These are phyloP conservation scores for Poecilia latipinna DNA, from an alignment of 2,113 vertebrate species.

Conservation along the genomic window DNA sequence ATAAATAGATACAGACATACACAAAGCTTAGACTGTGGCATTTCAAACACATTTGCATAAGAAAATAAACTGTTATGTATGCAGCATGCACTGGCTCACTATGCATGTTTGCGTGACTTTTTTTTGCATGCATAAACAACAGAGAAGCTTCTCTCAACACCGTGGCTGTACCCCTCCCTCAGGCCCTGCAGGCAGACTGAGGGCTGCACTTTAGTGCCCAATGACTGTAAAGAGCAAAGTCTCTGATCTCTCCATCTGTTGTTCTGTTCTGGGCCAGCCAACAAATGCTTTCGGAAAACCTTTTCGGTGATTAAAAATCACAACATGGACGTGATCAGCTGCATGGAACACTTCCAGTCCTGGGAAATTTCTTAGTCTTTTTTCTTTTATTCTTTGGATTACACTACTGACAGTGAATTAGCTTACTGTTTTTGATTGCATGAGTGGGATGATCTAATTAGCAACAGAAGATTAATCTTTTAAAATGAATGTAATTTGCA, in stretches of 20 bases:
- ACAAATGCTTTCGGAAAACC: conserved; percentile 38
- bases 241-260: conserved; percentile 64
- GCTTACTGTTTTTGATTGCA: conserved; percentile 20
- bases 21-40: conserved; percentile 4
- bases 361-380: conserved; percentile 8
- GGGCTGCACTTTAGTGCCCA: conserved; percentile 48
- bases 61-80: conserved; percentile 25
- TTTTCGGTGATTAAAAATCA: conserved; percentile 63
- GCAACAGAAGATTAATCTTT: conserved; percentile 52
- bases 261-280: conserved; percentile 46
- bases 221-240: conserved; percentile 44
- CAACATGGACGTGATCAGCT: conserved; percentile 53
- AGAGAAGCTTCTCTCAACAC: conserved; percentile 11
- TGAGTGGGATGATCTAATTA: conserved; percentile 50
- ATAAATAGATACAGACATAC: conserved; percentile 38
- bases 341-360: conserved; percentile 3
- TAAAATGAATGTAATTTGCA: conserved; percentile 32
- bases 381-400: conserved; percentile 35
- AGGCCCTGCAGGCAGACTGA: conserved; percentile 48
- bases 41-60: conserved; percentile 41
- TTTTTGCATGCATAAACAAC: conserved; percentile 23
- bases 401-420: conserved; percentile 37
- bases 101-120: background rate
- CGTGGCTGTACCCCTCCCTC: conserved; percentile 29
- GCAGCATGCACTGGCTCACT: conserved; percentile 1